phyloP scores from a whole-genome alignment of 2,113 vertebrate species.

The Conger conger region DNA sequence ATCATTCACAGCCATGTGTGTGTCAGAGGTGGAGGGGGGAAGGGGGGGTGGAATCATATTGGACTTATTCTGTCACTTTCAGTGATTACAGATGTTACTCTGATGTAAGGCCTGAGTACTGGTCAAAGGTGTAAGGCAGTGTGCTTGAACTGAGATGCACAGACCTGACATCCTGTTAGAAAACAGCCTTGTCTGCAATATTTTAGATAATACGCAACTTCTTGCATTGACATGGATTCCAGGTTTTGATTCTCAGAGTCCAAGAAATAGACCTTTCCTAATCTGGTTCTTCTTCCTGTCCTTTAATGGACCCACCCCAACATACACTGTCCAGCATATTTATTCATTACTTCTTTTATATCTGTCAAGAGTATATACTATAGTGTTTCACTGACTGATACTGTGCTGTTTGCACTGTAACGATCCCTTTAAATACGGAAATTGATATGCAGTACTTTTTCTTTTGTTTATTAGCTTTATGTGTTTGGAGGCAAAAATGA shows the following conservation, averaged over 20 bases:
- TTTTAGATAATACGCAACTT: neutral
- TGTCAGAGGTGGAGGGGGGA: slow-evolving; percentile 17
- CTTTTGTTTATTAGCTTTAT: slow-evolving; percentile 57
- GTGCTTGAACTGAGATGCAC: neutral
- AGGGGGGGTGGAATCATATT: neutral
- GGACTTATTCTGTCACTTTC: neutral
- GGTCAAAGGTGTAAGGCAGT: neutral
- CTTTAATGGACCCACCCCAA: neutral
- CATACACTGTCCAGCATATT: neutral
- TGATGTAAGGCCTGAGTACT: neutral
- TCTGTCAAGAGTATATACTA: neutral
- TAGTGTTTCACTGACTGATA: neutral
- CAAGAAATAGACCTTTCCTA: neutral
- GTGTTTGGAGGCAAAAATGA: slow-evolving; percentile 67
- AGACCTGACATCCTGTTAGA: neutral
- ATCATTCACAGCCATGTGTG: slow-evolving; percentile 71
- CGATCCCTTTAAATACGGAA: neutral
- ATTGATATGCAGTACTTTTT: neutral
- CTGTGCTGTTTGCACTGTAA: neutral
- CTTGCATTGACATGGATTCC: neutral
- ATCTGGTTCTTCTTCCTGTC: neutral
- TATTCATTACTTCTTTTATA: neutral
- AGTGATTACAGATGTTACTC: neutral
- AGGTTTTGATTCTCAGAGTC: neutral
- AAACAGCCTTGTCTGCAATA: neutral